Percentiles rank a stretch among this genome's conserved stretches.
These are phyloP conservation scores for Pseudochaenichthys georgianus DNA, from an alignment of 2,797 vertebrate genomes.

Conservation along the genomic window DNA sequence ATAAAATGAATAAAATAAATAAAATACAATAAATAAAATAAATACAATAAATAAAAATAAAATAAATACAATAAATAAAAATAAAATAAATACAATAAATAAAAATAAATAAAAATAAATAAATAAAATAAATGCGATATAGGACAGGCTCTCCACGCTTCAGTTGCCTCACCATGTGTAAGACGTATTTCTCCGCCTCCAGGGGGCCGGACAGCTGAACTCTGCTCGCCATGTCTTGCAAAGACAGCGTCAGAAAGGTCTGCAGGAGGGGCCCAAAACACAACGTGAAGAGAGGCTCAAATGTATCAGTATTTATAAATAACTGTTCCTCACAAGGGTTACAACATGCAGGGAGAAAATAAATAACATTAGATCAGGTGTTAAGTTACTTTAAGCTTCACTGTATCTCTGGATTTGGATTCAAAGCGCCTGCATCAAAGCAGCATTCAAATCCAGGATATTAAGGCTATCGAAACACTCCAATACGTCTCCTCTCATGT, in stretches of 20 bases:
- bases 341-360: not conserved
- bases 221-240: constrained; percentile 99
- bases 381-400: not conserved
- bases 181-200: constrained; percentile 98
- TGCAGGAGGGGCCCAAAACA: constrained; percentile 60
- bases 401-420: not conserved
- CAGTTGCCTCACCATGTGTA: constrained; percentile 94
- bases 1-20: too few species aligned
- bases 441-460: not conserved
- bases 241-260: constrained; percentile 97
- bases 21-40: too few species aligned
- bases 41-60: too few species aligned
- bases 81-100: too few species aligned
- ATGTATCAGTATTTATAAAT: not conserved
- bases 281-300: not conserved
- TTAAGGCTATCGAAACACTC: not conserved
- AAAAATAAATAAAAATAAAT: too few species aligned
- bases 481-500: not conserved
- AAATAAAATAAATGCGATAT: too few species aligned
- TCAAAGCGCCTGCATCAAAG: not conserved
- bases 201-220: constrained; percentile 97
- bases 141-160: too few species aligned
- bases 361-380: not conserved
- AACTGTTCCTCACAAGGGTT: not conserved
- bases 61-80: too few species aligned